Percentiles rank a stretch among this genome's conserved stretches.
phyloP scores from a whole-genome alignment of 2,888 invertebrate genomes.

The Stenolophus ochropezus region DNA sequence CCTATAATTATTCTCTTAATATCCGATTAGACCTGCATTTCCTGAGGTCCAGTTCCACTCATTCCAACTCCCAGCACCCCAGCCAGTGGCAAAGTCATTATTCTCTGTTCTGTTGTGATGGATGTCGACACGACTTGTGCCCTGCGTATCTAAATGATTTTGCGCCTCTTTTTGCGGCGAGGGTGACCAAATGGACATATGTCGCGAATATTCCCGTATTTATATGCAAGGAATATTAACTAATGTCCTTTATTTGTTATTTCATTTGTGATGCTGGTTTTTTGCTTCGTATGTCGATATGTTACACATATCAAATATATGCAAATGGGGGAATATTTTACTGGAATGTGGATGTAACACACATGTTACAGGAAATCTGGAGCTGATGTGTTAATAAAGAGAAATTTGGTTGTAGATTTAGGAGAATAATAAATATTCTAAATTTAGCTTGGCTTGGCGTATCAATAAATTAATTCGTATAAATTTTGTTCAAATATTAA shows the following conservation, averaged over 20 bases:
- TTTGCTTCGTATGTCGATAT: background rate
- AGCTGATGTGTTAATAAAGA: background rate
- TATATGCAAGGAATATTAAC: constrained; percentile 33
- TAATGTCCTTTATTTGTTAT: constrained; percentile 24
- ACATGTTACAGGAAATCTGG: background rate
- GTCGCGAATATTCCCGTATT: background rate
- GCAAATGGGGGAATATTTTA: background rate
- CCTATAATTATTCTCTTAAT: too few relatives aligned
- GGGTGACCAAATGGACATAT: constrained; percentile 18
- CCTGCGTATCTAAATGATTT: background rate
- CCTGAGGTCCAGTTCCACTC: background rate
- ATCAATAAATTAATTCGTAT: too few relatives aligned
- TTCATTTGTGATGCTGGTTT: constrained; percentile 6
- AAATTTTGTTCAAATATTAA: too few relatives aligned
- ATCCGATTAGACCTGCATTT: background rate
- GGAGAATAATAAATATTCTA: too few relatives aligned
- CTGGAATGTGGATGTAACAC: background rate
- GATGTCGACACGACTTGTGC: background rate
- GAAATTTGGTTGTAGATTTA: too few relatives aligned
- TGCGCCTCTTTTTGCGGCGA: background rate
- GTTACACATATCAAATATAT: constrained; percentile 16
- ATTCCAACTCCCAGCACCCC: background rate
- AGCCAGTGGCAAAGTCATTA: background rate
- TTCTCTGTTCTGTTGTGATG: background rate
- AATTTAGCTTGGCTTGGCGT: too few relatives aligned